Evolutionary conservation across 1,140 invertebrate species (phyloP), one percentile per base, ranked within the genome.

Genomic region (Melipona quadrifasciata): DNA sequence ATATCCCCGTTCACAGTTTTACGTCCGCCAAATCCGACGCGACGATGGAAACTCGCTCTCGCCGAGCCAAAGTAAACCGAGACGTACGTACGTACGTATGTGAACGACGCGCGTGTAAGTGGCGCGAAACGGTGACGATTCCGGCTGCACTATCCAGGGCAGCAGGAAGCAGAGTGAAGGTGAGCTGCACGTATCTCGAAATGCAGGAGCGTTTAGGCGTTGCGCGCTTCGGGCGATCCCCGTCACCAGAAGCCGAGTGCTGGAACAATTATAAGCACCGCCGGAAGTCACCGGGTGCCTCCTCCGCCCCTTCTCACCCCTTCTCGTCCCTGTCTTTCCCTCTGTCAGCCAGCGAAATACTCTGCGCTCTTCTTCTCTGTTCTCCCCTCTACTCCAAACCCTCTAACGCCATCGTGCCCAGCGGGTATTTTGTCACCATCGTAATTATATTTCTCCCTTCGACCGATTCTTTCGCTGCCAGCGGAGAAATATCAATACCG

Each of bases 361-460:
- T 47, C 39, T 47, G 39, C 12, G 74, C 8, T 53, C 76, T 72
- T 53, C 77, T 51, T 67, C 24, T 24, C 39, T 47, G 39, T 47
- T 47, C 67, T 72, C 71, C 55, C 58, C 68, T 39, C 64, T 27
- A 27, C 75, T 6, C 8, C 39, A 47, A 57, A 77, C 53, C 75
- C 82, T 61, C 70, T 27, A 47, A 61, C n/a, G 64, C 64, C 55
- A 64, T 61, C 79, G 55, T 87, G 86, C 90, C 92, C 91, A 72
- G 84, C 78, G 89, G 92, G 87, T 91, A 92, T 93, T 93, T 93
- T 93, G 91, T 92, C 92, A 92, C 92, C 92, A 87, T 85, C 87
- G 86, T 93, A 93, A 93, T 93, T 93, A 92, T 92, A 92, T 92
- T 93, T 92, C 91, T 91, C 89, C 91, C 90, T 87, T 88, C 86